Evolutionary conservation across 2,888 invertebrate species (phyloP), one percentile per base, ranked within the genome.

Genomic region (Brassicogethes aeneus): DNA sequence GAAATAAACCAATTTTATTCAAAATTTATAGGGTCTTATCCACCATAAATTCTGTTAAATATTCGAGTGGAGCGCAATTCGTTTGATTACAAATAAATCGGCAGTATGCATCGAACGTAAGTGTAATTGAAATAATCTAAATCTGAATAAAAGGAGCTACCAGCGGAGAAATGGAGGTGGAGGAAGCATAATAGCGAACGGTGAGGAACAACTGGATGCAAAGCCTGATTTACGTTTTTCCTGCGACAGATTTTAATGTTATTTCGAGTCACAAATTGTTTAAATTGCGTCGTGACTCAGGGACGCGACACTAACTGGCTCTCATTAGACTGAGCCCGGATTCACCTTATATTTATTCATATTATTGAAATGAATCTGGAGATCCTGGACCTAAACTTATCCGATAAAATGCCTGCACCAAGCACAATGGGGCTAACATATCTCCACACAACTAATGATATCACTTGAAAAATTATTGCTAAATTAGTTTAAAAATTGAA

Each of bases 201-300:
- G 56, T 55, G 54, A 54, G 51, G 56, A 56, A 55, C 56, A 55
- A 54, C 52, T 54, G 57, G 55, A 65, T 64, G 65, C 66, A 66
- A 68, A 68, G 68, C 69, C 68, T 68, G 68, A 69, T 69, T 70
- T 69, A 69, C 67, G 64, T 64, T 64, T 64, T 65, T 67, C 60
- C 63, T 59, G 60, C 63, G 67, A 68, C 68, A 68, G 68, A 70
- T 70, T 69, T 69, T 68, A 69, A 68, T 68, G 70, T 68, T 69
- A 69, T 70, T 69, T 66, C 68, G 63, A 69, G 67, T 70, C 69
- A 69, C 69, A 70, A 71, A 71, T 71, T 70, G 70, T 69, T 70
- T 69, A 69, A 71, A 70, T 71, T 68, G 70, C 69, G 60, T 67
- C 69, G 68, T 70, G 69, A 69, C 65, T 71, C 70, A 71, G 63